A percentile compares a stretch with the other conserved stretches of the same genome.
Conservation (phyloP, 2,888 invertebrate genomes). For the Lymantria dispar region DNA sequence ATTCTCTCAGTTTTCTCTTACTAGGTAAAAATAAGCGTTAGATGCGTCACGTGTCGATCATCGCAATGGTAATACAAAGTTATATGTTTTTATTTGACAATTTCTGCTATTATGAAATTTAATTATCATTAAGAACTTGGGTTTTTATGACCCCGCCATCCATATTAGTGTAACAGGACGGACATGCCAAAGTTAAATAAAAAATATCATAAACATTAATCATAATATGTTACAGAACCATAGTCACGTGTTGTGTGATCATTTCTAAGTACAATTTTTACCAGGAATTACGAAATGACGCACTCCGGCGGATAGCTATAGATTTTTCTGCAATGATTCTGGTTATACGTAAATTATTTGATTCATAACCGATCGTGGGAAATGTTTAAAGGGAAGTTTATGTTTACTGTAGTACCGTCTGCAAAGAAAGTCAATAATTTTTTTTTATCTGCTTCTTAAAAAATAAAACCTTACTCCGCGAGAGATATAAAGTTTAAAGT, state of each 20-base stretch:
- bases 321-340: conserved; percentile 73
- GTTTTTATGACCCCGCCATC: conserved; percentile 7
- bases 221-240: conserved; percentile 13
- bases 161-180: neutral
- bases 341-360: conserved; percentile 63
- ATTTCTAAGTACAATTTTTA: conserved; percentile 38
- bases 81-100: no score
- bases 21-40: no score
- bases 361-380: conserved; percentile 57
- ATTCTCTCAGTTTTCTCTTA: no score
- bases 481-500: no score
- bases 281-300: conserved; percentile 57
- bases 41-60: no score
- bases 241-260: conserved; percentile 20
- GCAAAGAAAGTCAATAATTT: no score
- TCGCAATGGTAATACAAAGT: no score
- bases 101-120: no score
- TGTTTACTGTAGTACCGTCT: conserved; percentile 2
- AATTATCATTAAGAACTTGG: no score
- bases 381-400: conserved; percentile 29
- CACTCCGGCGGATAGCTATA: conserved; percentile 62
- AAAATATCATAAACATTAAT: conserved; percentile 17
- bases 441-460: no score
- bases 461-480: no score
- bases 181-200: conserved; percentile 8